A percentile compares a stretch with the other conserved stretches of the same genome.
Conservation (phyloP, 2,888 invertebrate genomes). For the Nemurella pictetii region DNA sequence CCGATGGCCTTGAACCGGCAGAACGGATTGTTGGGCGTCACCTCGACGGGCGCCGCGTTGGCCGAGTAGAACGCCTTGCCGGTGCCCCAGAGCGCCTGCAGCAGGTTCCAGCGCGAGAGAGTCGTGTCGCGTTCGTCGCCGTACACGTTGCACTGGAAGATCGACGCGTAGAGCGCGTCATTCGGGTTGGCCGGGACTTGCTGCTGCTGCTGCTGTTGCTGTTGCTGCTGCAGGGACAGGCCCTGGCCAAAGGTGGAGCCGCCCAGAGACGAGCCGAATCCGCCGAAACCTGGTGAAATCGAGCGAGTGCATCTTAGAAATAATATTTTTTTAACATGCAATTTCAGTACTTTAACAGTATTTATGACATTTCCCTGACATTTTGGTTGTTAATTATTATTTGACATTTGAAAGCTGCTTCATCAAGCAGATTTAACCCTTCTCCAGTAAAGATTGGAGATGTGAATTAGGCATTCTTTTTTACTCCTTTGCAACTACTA, state of each 20-base stretch:
- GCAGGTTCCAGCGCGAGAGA: slow-evolving; percentile 91
- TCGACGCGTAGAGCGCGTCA: slow-evolving; percentile 72
- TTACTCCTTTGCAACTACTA: too few relatives aligned
- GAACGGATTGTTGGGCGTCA: slow-evolving; percentile 86
- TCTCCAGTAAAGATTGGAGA: too few relatives aligned
- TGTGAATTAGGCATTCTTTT: too few relatives aligned
- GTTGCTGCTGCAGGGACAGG: slow-evolving; percentile 50
- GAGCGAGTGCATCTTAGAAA: neutral
- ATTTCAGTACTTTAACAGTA: neutral
- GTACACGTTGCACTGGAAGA: slow-evolving; percentile 80
- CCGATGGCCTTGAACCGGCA: slow-evolving; percentile 95
- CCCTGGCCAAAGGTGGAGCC: slow-evolving; percentile 37
- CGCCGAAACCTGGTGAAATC: slow-evolving; percentile 54
- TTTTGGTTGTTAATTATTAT: too few relatives aligned
- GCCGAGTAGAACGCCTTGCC: slow-evolving; percentile 70
- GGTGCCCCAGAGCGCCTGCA: slow-evolving; percentile 87
- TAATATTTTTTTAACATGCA: slow-evolving; percentile 14
- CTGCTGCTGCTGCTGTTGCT: slow-evolving; percentile 51
- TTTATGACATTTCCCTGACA: too few relatives aligned
- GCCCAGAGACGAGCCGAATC: slow-evolving; percentile 51
- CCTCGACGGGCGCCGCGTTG: slow-evolving; percentile 76
- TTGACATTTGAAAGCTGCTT: too few relatives aligned
- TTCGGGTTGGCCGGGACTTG: slow-evolving; percentile 59
- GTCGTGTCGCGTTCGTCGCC: slow-evolving; percentile 95
- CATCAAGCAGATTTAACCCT: too few relatives aligned